phyloP scores from a whole-genome alignment of 2,113 vertebrate genomes.

The Platycercus adscitus region DNA sequence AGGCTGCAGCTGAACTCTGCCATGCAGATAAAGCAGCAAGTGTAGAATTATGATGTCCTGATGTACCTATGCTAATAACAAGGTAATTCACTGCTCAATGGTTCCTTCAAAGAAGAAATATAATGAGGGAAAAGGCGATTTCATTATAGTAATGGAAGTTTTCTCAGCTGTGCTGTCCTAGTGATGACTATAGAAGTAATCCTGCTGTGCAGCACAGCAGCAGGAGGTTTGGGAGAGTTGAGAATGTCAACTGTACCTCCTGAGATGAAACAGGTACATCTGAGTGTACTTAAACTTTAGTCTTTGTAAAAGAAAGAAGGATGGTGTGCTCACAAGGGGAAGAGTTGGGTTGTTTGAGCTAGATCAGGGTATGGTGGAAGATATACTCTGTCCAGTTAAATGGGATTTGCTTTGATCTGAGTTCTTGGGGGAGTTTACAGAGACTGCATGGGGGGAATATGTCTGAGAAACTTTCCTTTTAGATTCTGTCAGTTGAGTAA shows the following conservation, averaged over 20 bases:
- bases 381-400: neutral
- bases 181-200: neutral
- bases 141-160: neutral
- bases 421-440: neutral
- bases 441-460: neutral
- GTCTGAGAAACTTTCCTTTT: neutral
- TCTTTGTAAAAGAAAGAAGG: neutral
- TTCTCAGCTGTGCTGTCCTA: neutral
- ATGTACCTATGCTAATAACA: neutral
- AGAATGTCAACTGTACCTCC: neutral
- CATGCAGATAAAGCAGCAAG: neutral
- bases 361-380: neutral
- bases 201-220: neutral
- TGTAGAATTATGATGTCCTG: neutral
- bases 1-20: neutral
- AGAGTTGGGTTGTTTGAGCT: neutral
- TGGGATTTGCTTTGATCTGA: neutral
- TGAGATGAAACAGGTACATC: neutral
- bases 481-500: neutral
- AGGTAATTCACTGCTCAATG: neutral
- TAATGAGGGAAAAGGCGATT: neutral
- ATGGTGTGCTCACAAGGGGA: neutral
- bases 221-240: neutral
- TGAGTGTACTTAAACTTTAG: neutral
- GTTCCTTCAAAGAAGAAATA: neutral